Base-by-base conservation (phyloP, 2,113 vertebrate species). In the Gymnobelideus leadbeateri region DNA sequence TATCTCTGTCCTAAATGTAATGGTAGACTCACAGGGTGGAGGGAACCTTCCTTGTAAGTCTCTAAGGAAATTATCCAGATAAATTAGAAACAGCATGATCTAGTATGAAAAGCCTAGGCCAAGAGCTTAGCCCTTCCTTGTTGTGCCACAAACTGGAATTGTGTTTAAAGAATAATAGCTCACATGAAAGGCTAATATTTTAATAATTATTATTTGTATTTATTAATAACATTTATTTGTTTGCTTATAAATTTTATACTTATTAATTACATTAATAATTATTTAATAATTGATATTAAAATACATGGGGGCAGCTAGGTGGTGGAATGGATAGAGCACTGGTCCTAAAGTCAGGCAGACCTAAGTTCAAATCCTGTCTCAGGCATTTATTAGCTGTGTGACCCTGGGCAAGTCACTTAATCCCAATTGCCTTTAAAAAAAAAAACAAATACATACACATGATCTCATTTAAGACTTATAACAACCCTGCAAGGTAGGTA, bases 21-120 rank as follows among this genome's bases (percentile, higher is more conserved):
- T 37, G 31, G 57, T 28, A 37, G 28, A 68, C 11, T 57, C 55
- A 26, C 9, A 68, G 31, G 14, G 28, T 0, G 2, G 68, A 46
- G 2, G 28, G 0, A 11, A 43, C 19, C n/a, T 89, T 47, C 8
- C 61, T 0, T 16, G 61, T 0, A 21, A 1, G 21, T 3, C 0
- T 26, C 26, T n/a, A 19, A 0, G 0, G 3, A 1, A 6, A 52
- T 0, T 12, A 26, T 8, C 4, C 6, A 2, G 50, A 61, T 21
- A 10, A n/a, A 16, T 43, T 55, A 0, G 24, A 11, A 51, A 31
- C 19, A 0, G 4, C 11, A 43, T 0, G 7, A 25, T 51, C 51
- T 43, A 47, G 24, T 25, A 21, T 0, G 16, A 21, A 10, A 46
- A 57, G 52, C 46, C 26, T 47, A 11, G 37, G 28, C 28, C 28